phyloP scores from a whole-genome alignment of 2,113 vertebrate genomes.

The Thalassoma bifasciatum region DNA sequence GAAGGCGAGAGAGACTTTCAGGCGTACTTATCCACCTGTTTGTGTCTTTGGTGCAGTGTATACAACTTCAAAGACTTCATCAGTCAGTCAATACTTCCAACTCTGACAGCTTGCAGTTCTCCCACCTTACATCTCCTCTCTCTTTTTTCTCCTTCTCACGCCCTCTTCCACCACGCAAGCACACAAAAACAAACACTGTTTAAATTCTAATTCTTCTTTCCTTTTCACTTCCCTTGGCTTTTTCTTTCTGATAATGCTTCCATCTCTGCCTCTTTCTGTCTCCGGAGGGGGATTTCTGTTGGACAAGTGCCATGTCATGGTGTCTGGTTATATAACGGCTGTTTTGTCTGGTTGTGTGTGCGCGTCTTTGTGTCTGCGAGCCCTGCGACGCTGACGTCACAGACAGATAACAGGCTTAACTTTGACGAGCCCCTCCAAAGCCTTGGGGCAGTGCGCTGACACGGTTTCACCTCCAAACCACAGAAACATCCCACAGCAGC shows the following conservation, averaged over 20 bases:
- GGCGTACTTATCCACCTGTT: conserved; percentile 24
- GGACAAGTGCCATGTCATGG: conserved; percentile 66
- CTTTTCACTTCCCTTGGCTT: conserved; percentile 2
- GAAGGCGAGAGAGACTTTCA: conserved; percentile 1
- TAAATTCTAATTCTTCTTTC: conserved; percentile 23
- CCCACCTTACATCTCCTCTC: conserved; percentile 3
- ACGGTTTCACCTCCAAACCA: conserved; percentile 61
- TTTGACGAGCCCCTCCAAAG: conserved; percentile 48
- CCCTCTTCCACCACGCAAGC: conserved; percentile 31
- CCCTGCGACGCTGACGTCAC: conserved; percentile 39
- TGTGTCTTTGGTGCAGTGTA: conserved; percentile 15
- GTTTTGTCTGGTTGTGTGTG: conserved; percentile 36
- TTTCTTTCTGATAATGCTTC: conserved; percentile 8
- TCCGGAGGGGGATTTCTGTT: conserved; percentile 52
- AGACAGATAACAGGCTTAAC: conserved; percentile 64
- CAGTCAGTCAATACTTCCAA: conserved; percentile 29
- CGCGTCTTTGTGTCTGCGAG: conserved; percentile 9
- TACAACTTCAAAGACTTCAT: conserved; percentile 15
- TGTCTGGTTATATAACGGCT: conserved; percentile 66
- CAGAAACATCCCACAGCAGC: conserved; percentile 50
- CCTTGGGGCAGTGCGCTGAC: conserved; percentile 52
- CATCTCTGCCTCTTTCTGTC: conserved; percentile 25
- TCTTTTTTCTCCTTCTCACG: conserved; percentile 15
- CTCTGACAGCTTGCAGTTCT: conserved; percentile 32
- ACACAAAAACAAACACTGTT: conserved; percentile 34